Base-by-base conservation (phyloP, 2,888 invertebrate genomes). In the Alloplasta piceator region DNA sequence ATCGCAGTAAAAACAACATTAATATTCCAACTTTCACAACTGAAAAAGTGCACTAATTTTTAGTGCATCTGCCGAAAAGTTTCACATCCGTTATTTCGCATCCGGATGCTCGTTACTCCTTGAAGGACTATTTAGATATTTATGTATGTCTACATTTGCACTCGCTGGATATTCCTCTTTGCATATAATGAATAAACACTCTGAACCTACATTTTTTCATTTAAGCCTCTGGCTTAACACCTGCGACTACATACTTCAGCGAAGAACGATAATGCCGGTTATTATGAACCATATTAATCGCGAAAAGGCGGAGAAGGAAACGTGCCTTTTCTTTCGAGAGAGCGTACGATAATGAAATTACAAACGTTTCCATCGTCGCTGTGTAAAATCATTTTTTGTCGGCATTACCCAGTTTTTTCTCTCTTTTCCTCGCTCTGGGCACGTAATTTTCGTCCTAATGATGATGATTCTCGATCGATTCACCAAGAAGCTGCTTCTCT, bases 201-300 rank as follows among this genome's bases (percentile, higher is more conserved):
- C 4, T 10, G n/a, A 16, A 38, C 46, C 5, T 48, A 14, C 46
- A 60, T 61, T 71, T 60, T 60, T 71, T 50, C 52, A 26, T 61
- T 39, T 12, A 9, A 38, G 41, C 50, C 26, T 12, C 52, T 41
- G n/a, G 3, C 39, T 39, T 26, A 61, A 60, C 72, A 63, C 61
- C 72, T 52, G 61, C 43, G 61, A 36, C 52, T 52, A n/a, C 41
- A 3, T 26, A 41, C 52, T 43, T 26, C n/a, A 48, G 36, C n/a
- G 4, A 12, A 6, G 36, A 16, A 36, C 48, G 64, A 12, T 64
- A 64, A 58, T 38, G n/a, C 12, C 38, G 26, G 36, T 6, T n/a
- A 38, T n/a, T 58, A 52, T 52, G 12, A 52, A 52, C 52, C 6
- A 26, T 26, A 52, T 14, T 12, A 52, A 52, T n/a, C 14, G 16